These are phyloP conservation scores for Gryllus bimaculatus DNA, from an alignment of 1,140 invertebrate genomes.

Conservation along the genomic window DNA sequence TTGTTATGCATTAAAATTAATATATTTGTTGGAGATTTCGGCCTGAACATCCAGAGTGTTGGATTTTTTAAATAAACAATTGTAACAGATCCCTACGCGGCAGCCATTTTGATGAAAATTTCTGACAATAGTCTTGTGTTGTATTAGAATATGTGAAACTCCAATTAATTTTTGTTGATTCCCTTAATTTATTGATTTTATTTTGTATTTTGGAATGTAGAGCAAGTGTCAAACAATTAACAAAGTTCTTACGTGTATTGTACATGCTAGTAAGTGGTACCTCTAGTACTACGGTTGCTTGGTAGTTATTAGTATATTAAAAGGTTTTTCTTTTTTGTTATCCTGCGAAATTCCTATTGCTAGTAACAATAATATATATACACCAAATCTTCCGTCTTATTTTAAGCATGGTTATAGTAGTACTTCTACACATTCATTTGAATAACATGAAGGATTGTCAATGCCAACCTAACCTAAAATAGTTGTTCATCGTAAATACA, in stretches of 20 bases:
- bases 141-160: slow-evolving; percentile 13
- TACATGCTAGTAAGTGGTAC: background rate
- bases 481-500: background rate
- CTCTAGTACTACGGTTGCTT: background rate
- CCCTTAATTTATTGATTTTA: slow-evolving; percentile 8
- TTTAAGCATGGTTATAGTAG: background rate
- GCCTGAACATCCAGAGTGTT: background rate
- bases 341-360: background rate
- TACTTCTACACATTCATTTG: background rate
- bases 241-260: background rate
- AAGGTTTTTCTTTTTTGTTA: background rate
- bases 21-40: no score
- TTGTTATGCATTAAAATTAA: background rate
- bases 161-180: background rate
- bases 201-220: background rate
- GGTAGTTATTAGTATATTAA: background rate
- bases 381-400: background rate
- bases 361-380: background rate
- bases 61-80: background rate
- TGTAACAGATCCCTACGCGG: slow-evolving; percentile 15
- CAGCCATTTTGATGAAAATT: slow-evolving; percentile 21
- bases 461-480: background rate
- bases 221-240: background rate
- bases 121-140: slow-evolving; percentile 17
- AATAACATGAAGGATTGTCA: background rate